Base-by-base conservation (phyloP, 2,113 vertebrate species). In the Ochotona curzoniae region DNA sequence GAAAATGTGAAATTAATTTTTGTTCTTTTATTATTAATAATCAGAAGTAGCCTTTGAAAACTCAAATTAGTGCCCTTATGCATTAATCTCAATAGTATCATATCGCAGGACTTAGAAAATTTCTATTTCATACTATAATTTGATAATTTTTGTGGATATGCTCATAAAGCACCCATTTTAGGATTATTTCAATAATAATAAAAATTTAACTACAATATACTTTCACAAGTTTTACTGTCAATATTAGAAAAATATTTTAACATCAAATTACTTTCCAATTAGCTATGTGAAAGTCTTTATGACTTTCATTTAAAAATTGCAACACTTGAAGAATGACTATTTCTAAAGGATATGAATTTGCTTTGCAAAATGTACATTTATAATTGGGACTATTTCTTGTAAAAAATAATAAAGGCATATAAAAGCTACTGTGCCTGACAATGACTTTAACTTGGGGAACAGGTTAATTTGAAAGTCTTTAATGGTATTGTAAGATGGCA, bases 181-280 rank as follows among this genome's bases (percentile, higher is more conserved):
- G 84, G 61, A 79, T 64, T 57, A 90, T 84, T 87, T 90, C 57
- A 85, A 26, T 75, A 74, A 73, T 13, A 83, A 38, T 28, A 1
- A 15, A 60, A 11, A 74, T 47, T 86, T 69, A 94, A 88, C 32
- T 38, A 93, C 12, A 73, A 57, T 63, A 57, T 57, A 51, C 49
- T 87, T 90, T 78, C 32, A 18, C 10, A 79, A 70, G 28, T 89
- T 95, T 89, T 57, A 71, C 1, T 44, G 28, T 63, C 38, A 91
- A 32, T 82, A 70, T n/a, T 71, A 74, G 74, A 54, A 90, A 91
- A 76, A 89, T 84, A 35, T 28, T 71, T 71, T 90, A 95, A 88
- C 2, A 35, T 76, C 30, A 73, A 95, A 90, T 30, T 84, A 80
- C 30, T 95, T 88, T 60, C 67, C 91, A 89, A 89, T 71, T 66